Evolutionary conservation across 2,797 vertebrate genomes (phyloP).

Genomic region (Lutjanus campechanus): DNA sequence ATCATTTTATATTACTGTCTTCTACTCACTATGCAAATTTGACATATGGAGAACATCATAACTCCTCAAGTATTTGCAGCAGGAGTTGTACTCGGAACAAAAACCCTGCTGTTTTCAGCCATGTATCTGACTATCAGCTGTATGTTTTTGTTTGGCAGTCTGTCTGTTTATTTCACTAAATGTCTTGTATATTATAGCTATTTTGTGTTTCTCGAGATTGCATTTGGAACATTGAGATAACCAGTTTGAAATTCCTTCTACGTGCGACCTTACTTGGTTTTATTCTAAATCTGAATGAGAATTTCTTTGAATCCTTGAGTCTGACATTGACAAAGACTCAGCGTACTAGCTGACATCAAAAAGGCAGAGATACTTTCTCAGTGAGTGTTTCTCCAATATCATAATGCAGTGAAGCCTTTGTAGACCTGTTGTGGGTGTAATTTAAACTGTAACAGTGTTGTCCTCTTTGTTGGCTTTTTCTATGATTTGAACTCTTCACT

Average conservation of each 20-base stretch:
- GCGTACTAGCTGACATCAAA: neutral
- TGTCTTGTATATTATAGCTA: too few species aligned
- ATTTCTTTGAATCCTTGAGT: slow-evolving; percentile 6
- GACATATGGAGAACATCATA: neutral
- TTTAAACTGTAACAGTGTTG: neutral
- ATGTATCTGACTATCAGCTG: neutral
- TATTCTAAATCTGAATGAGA: slow-evolving; percentile 12
- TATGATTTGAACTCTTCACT: slow-evolving; percentile 15
- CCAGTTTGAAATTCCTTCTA: neutral
- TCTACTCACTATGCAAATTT: neutral
- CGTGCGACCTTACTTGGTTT: neutral
- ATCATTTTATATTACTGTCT: neutral
- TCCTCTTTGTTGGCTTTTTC: slow-evolving; percentile 13
- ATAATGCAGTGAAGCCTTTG: slow-evolving; percentile 13
- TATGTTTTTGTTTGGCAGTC: neutral
- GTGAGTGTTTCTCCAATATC: neutral
- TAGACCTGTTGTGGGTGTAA: slow-evolving; percentile 15
- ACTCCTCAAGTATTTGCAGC: neutral
- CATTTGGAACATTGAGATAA: neutral
- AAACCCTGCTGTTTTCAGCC: neutral
- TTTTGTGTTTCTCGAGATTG: neutral
- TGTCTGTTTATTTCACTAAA: neutral
- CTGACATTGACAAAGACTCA: neutral
- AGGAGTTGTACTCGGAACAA: neutral
- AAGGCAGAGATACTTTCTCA: neutral